Evolutionary conservation across 2,113 vertebrate genomes (phyloP), one percentile per base, ranked within the genome.

Genomic region (Procavia capensis): DNA sequence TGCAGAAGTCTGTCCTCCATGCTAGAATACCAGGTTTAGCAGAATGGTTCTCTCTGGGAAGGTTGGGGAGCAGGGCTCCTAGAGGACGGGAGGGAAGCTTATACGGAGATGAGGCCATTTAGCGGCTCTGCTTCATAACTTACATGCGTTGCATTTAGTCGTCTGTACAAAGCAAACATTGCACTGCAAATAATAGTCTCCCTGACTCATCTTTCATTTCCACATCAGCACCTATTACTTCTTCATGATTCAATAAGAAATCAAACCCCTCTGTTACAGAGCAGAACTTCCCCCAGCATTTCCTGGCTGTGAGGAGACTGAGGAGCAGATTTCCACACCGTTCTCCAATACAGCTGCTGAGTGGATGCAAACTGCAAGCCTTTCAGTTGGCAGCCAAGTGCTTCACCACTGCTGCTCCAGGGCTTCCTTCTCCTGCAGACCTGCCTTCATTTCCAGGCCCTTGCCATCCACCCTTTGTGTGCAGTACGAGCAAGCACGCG

Each of bases 401-500:
- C 4, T 72, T 9, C 22, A 22, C 70, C 36, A 20, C 20, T n/a
- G n/a, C n/a, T n/a, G n/a, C n/a, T n/a, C n/a, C 20, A 9, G 13
- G 70, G 70, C 36, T 39, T 4, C 20, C 6, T 20, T 19, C 68
- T 70, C 27, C 1, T 0, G n/a, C 74, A 47, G 59, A 54, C 20
- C 1, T 24, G 82, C 39, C 31, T 19, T 74, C 2, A 20, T 19
- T 66, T 61, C 74, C 36, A 1, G 0, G 29, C n/a, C 54, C 39
- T 57, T 50, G 9, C 50, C 25, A 29, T 63, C n/a, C 22, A 54
- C 13, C 78, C 27, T 88, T 24, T 36, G 70, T 25, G 84, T 31
- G 0, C 0, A 24, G 61, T 1, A 27, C 25, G 16, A 54, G 20
- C 16, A 34, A 7, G 0, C 4, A 22, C 1, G 25, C 22, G 36